Conservation (phyloP, 1,140 invertebrate species). For the Liolophura sinensis region DNA sequence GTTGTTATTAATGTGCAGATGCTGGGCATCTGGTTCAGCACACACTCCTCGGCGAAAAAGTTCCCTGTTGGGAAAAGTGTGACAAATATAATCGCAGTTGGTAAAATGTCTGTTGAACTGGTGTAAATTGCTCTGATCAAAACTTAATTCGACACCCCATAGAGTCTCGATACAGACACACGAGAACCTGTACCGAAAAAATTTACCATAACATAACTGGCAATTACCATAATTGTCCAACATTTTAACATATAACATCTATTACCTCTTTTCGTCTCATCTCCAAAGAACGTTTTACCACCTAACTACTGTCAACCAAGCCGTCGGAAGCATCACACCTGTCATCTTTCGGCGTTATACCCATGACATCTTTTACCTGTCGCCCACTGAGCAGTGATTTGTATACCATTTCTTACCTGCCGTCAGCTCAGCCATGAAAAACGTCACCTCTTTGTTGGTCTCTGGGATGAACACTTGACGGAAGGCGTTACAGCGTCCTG, state of each 20-base stretch:
- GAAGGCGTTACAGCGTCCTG: slow-evolving; percentile 36
- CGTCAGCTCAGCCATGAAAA: slow-evolving; percentile 1
- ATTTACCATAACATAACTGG: no score
- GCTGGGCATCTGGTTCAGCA: slow-evolving; percentile 28
- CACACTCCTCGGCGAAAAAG: slow-evolving; percentile 43
- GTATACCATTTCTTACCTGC: not conserved
- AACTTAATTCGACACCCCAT: no score
- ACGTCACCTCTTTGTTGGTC: slow-evolving; percentile 25
- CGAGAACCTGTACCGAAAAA: no score
- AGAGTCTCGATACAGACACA: no score
- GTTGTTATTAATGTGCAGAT: slow-evolving; percentile 30
- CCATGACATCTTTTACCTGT: no score
- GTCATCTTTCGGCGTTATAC: no score
- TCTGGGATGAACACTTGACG: slow-evolving; percentile 40
- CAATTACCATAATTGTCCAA: no score
- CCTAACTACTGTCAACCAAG: no score
- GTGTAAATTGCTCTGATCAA: not conserved
- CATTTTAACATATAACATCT: no score
- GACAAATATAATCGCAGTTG: not conserved
- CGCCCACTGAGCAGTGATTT: not conserved
- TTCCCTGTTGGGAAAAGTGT: slow-evolving; percentile 25
- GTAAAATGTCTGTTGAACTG: not conserved
- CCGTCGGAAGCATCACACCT: no score
- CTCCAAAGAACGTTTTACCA: no score
- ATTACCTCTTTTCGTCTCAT: no score